Conservation (phyloP, 1,140 invertebrate species). For the Drosophila lacteicornis region DNA sequence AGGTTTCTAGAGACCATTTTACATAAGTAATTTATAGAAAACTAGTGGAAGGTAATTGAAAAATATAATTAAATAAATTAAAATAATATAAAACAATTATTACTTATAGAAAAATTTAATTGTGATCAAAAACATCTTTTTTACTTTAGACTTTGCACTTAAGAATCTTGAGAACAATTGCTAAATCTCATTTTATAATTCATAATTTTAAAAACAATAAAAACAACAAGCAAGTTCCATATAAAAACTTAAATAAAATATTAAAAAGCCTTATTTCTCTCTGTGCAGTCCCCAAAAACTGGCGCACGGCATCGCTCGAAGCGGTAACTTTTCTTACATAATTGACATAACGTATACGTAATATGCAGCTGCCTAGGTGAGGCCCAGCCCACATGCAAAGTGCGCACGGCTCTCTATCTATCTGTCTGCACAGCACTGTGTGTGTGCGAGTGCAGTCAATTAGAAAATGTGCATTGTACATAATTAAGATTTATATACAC, state of each 20-base stretch:
- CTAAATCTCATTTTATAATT: not conserved
- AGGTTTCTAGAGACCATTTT: fast-evolving
- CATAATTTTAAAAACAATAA: too few species aligned
- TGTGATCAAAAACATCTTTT: not conserved
- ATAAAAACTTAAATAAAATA: not conserved
- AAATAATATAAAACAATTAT: not conserved
- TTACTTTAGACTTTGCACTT: not conserved
- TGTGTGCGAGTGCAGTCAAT: slow-evolving; percentile 67
- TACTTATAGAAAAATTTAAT: not conserved
- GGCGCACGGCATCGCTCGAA: slow-evolving; percentile 20
- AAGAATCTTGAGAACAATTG: not conserved
- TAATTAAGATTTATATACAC: slow-evolving; percentile 80
- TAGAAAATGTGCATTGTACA: slow-evolving; percentile 81
- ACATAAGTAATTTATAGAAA: too few species aligned
- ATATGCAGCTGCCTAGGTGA: slow-evolving; percentile 56
- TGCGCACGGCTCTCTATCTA: slow-evolving; percentile 10
- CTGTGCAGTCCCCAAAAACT: slow-evolving; percentile 30
- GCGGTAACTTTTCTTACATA: slow-evolving; percentile 77
- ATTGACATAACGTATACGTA: slow-evolving; percentile 77
- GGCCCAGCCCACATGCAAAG: slow-evolving; percentile 1
- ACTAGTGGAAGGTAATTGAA: too few species aligned
- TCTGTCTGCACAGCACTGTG: slow-evolving; percentile 10
- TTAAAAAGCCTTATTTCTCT: not conserved
- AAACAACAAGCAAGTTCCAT: not conserved
- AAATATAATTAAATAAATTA: too few species aligned